These are phyloP conservation scores for Metopolophium dirhodum DNA, from an alignment of 1,140 invertebrate genomes.

Conservation along the genomic window DNA sequence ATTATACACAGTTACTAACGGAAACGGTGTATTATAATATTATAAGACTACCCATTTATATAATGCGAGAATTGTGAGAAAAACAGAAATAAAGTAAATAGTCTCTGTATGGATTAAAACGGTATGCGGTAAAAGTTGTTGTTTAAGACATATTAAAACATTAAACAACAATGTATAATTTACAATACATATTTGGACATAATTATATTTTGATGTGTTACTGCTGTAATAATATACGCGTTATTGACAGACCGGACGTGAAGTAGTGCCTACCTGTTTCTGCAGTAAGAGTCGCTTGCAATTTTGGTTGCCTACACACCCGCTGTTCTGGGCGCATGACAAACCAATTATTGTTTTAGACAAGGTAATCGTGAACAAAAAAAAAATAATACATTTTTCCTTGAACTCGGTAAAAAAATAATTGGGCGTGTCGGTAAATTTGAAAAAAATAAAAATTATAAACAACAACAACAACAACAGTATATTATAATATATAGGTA, in stretches of 20 bases:
- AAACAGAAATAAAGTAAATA: neutral
- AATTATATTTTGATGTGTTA: neutral
- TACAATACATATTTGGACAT: neutral
- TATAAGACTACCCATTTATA: neutral
- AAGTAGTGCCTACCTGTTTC: neutral
- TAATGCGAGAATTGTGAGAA: neutral
- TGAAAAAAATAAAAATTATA: neutral
- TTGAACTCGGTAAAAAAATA: slow-evolving; percentile 32
- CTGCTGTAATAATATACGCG: neutral
- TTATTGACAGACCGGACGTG: neutral
- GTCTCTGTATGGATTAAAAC: neutral
- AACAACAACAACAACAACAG: neutral
- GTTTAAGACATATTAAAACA: neutral
- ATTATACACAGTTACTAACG: slow-evolving; percentile 4
- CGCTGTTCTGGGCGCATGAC: neutral
- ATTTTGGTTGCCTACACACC: neutral
- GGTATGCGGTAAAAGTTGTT: neutral
- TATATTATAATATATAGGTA: too few species aligned
- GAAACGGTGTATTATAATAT: neutral
- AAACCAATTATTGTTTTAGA: neutral
- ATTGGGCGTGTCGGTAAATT: slow-evolving; percentile 4
- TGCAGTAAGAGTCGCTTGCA: neutral
- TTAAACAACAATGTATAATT: neutral
- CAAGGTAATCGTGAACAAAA: slow-evolving; percentile 10
- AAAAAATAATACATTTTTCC: neutral